Conservation (phyloP, 2,797 vertebrate species). For the Sphaeramia orbicularis region DNA sequence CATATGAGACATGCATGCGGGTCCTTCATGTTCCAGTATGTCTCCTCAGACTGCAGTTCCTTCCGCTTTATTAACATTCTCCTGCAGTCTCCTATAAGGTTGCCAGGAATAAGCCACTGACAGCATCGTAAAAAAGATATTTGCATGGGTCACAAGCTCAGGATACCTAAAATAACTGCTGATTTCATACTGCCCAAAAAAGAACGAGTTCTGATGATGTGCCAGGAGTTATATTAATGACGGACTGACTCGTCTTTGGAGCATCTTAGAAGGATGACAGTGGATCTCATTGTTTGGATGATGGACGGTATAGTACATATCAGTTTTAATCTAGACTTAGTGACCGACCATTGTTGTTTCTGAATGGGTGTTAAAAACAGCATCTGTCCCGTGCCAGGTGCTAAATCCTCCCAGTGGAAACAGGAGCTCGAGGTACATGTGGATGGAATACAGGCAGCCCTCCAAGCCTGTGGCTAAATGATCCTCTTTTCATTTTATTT, state of each 20-base stretch:
- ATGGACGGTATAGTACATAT: neutral
- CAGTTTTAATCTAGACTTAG: slow-evolving; percentile 42
- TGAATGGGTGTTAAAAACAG: slow-evolving; percentile 60
- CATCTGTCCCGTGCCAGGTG: slow-evolving; percentile 40
- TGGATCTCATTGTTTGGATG: slow-evolving; percentile 22
- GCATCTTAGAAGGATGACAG: slow-evolving; percentile 25
- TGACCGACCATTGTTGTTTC: slow-evolving; percentile 35
- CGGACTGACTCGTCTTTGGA: slow-evolving; percentile 13
- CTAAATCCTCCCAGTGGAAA: slow-evolving; percentile 64
- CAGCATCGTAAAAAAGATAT: slow-evolving; percentile 50
- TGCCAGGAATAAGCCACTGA: slow-evolving; percentile 26
- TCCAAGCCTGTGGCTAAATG: slow-evolving; percentile 35
- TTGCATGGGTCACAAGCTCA: slow-evolving; percentile 48
- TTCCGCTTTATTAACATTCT: slow-evolving; percentile 48
- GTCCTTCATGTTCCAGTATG: neutral
- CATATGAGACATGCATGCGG: neutral
- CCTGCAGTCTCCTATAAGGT: slow-evolving; percentile 24
- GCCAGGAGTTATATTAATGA: slow-evolving; percentile 37
- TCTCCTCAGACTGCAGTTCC: slow-evolving; percentile 10
- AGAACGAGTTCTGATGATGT: slow-evolving; percentile 8
- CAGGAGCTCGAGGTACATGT: slow-evolving; percentile 47
- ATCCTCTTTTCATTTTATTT: slow-evolving; percentile 56
- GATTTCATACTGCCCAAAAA: slow-evolving; percentile 36
- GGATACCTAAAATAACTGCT: slow-evolving; percentile 63
- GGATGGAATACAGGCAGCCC: slow-evolving; percentile 38